These are phyloP conservation scores for Poecilia velifera DNA, from an alignment of 2,797 vertebrate genomes.

Conservation along the genomic window DNA sequence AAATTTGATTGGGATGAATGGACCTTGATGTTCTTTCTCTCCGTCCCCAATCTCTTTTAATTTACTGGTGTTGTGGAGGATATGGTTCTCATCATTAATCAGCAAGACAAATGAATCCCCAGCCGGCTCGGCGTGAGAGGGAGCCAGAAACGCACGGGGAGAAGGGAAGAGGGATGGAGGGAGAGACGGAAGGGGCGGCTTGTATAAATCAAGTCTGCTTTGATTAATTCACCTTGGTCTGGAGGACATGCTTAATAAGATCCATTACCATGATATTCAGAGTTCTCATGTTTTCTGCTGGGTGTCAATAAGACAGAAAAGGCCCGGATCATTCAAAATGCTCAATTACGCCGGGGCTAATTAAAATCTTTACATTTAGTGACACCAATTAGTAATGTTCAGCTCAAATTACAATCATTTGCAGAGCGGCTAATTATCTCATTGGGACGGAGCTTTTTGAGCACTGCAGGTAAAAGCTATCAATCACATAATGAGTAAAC, in stretches of 20 bases:
- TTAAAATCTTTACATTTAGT: slow-evolving; percentile 65
- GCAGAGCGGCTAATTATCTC: slow-evolving; percentile 49
- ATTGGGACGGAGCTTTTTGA: slow-evolving; percentile 32
- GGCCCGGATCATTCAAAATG: slow-evolving; percentile 53
- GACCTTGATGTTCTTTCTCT: slow-evolving; percentile 79
- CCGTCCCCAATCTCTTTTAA: slow-evolving; percentile 80
- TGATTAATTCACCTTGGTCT: slow-evolving; percentile 82
- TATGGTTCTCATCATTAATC: slow-evolving; percentile 82
- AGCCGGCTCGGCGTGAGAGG: slow-evolving; percentile 57
- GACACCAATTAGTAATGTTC: slow-evolving; percentile 68
- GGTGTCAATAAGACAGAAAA: slow-evolving; percentile 72
- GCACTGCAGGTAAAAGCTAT: slow-evolving; percentile 35
- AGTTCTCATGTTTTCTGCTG: slow-evolving; percentile 66
- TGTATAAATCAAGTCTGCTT: slow-evolving; percentile 77
- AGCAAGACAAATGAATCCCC: slow-evolving; percentile 81
- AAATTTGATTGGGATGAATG: slow-evolving; percentile 81
- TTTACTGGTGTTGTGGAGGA: slow-evolving; percentile 80
- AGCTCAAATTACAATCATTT: slow-evolving; percentile 61
- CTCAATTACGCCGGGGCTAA: slow-evolving; percentile 54
- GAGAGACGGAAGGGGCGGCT: slow-evolving; percentile 50
- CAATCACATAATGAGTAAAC: slow-evolving; percentile 37
- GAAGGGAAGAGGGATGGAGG: slow-evolving; percentile 34
- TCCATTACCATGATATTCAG: slow-evolving; percentile 77
- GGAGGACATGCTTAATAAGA: slow-evolving; percentile 79
- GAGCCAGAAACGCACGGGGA: slow-evolving; percentile 37